Base-by-base conservation (phyloP, 2,797 vertebrate species). In the Acipenser ruthenus region DNA sequence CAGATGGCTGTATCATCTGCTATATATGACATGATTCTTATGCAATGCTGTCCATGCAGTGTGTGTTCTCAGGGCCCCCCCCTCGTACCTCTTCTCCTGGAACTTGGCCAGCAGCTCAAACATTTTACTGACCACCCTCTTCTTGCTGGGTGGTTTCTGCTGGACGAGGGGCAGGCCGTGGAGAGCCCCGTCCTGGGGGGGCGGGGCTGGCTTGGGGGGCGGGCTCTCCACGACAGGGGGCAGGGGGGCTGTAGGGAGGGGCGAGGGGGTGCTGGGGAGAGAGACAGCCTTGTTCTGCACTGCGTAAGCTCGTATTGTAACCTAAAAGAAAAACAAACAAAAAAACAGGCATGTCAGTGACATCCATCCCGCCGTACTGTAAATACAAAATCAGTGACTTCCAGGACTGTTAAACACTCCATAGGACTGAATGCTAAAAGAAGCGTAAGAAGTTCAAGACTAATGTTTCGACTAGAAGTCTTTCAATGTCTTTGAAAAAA, bases 221-320 rank as follows among this genome's bases (percentile, higher is more conserved):
- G 86, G 15, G 15, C 15, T 18, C 15, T 18, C 15, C 15, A 18
- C 15, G 15, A 18, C 15, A 18, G 15, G 15, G 15, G 15, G 15
- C 15, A 18, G 15, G 15, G 15, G 15, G 15, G 15, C 15, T 18
- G 15, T 15, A 48, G 59, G 6, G 60, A 12, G 10, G 7, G n/a
- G 52, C n/a, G 52, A 9, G 9, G 52, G 52, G 52, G 9, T 55
- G 52, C 52, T 55, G 52, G 52, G 52, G n/a, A 55, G 52, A 10
- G 52, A 11, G 10, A 65, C 5, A 50, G 9, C 52, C 70, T 73
- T 79, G 49, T 63, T 85, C 56, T 86, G 86, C 0, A 85, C 89
- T 70, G 87, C 75, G 10, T 90, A 91, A 3, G 90, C 89, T 71
- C 90, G 85, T 78, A 93, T 93, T 13, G 91, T 93, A n/a, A 93